These are phyloP conservation scores for Andrena haemorrhoa DNA, from an alignment of 2,888 invertebrate species.

Conservation along the genomic window DNA sequence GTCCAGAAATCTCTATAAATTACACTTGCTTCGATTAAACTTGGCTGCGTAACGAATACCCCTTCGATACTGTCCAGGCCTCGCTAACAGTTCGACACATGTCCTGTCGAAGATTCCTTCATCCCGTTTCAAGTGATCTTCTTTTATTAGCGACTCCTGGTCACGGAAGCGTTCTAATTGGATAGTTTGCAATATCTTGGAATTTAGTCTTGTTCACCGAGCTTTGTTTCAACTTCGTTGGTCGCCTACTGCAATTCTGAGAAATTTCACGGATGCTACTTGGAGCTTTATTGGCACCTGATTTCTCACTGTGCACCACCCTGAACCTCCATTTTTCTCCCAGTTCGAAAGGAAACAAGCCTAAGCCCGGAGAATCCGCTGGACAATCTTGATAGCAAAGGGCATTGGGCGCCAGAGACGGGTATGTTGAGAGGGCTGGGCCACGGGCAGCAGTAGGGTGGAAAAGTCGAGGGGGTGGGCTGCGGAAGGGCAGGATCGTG, in stretches of 20 bases:
- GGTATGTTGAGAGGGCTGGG: background rate
- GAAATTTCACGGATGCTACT: no score
- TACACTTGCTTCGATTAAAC: background rate
- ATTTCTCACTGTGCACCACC: no score
- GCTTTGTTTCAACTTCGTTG: no score
- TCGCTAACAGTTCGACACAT: background rate
- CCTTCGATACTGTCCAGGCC: background rate
- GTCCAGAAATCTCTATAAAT: background rate
- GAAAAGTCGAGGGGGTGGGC: constrained; percentile 6
- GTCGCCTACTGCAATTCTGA: no score
- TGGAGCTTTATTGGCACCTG: no score
- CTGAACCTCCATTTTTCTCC: no score
- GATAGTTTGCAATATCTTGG: no score
- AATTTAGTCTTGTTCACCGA: no score
- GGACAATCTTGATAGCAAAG: background rate
- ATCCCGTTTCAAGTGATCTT: no score
- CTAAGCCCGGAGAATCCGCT: background rate
- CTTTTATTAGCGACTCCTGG: no score
- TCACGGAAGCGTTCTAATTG: no score
- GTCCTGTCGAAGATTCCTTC: background rate
- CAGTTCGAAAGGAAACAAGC: background rate
- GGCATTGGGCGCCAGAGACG: background rate
- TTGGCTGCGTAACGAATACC: background rate
- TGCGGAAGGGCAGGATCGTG: constrained; percentile 31
- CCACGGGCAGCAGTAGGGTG: constrained; percentile 1